phyloP scores from a whole-genome alignment of 2,113 vertebrate species.

The Collichthys lucidus region DNA sequence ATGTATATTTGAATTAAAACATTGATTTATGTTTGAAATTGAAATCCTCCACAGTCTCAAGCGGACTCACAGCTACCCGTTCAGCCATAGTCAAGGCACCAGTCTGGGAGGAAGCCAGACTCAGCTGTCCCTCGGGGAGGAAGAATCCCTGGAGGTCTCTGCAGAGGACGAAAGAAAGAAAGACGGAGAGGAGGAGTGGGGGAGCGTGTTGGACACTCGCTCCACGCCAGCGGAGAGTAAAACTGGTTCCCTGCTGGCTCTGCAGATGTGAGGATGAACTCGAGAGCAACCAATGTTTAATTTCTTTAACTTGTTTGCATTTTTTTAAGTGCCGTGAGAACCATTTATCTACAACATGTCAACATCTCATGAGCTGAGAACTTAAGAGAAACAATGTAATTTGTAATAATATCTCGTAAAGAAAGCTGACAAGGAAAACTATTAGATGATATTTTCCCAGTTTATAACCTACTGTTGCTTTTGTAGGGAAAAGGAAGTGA shows the following conservation, averaged over 20 bases:
- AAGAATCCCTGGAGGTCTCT: slow-evolving; percentile 51
- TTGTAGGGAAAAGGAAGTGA: too few species aligned
- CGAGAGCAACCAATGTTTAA: background rate
- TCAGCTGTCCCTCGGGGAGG: slow-evolving; percentile 65
- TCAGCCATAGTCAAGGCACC: slow-evolving; percentile 63
- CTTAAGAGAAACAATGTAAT: too few species aligned
- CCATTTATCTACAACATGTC: background rate
- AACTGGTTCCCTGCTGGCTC: slow-evolving; percentile 44
- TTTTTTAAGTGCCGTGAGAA: background rate
- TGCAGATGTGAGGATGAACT: slow-evolving; percentile 66
- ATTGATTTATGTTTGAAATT: background rate
- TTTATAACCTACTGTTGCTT: too few species aligned
- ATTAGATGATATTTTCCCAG: too few species aligned
- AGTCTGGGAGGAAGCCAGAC: slow-evolving; percentile 71
- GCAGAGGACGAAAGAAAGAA: slow-evolving; percentile 50
- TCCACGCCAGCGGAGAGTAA: slow-evolving; percentile 70
- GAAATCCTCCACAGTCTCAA: slow-evolving; percentile 24
- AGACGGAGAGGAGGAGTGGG: slow-evolving; percentile 53
- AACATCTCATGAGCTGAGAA: background rate
- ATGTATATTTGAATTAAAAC: background rate
- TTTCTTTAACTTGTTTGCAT: background rate
- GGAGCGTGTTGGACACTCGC: slow-evolving; percentile 3
- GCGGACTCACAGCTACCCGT: slow-evolving; percentile 66
- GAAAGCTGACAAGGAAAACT: too few species aligned
- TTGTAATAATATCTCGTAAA: too few species aligned